phyloP scores from a whole-genome alignment of 1,140 invertebrate genomes.

The Lordiphosa mommai region DNA sequence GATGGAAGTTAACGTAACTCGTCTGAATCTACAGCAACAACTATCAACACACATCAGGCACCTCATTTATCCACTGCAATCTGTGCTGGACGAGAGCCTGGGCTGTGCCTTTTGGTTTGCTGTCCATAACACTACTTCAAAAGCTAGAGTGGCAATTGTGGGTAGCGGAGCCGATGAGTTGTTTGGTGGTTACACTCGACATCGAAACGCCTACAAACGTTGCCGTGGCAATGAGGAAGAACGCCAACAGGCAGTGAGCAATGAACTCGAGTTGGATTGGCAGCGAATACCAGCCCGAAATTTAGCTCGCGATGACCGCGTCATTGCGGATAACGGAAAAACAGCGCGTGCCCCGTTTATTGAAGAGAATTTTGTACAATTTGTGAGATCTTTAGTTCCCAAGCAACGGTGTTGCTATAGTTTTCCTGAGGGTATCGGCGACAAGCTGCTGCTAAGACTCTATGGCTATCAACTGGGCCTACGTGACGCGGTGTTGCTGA shows the following conservation, averaged over 20 bases:
- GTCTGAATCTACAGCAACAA: slow-evolving; percentile 83
- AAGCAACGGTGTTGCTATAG: slow-evolving; percentile 87
- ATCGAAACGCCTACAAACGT: slow-evolving; percentile 86
- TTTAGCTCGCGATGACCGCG: slow-evolving; percentile 95
- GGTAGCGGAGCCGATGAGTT: slow-evolving; percentile 99
- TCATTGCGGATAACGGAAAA: slow-evolving; percentile 88
- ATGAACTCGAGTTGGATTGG: slow-evolving; percentile 89
- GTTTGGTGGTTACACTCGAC: slow-evolving; percentile 95
- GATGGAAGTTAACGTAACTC: slow-evolving; percentile 87
- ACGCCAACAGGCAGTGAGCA: slow-evolving; percentile 80
- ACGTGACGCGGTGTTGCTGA: slow-evolving; percentile 84
- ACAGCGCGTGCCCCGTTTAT: slow-evolving; percentile 95
- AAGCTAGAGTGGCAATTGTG: slow-evolving; percentile 47
- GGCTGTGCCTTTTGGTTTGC: slow-evolving; percentile 98
- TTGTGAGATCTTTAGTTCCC: slow-evolving; percentile 85
- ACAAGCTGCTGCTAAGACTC: slow-evolving; percentile 94
- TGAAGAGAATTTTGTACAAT: slow-evolving; percentile 92
- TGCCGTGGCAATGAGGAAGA: slow-evolving; percentile 80
- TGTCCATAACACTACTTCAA: slow-evolving; percentile 85
- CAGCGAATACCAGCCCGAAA: slow-evolving; percentile 93
- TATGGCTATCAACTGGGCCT: slow-evolving; percentile 88
- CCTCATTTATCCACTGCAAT: slow-evolving; percentile 90
- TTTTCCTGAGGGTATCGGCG: slow-evolving; percentile 90
- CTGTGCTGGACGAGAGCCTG: slow-evolving; percentile 97
- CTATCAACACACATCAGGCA: slow-evolving; percentile 84